Conservation (phyloP, 2,113 vertebrate species). For the Actenoides lindsayi region DNA sequence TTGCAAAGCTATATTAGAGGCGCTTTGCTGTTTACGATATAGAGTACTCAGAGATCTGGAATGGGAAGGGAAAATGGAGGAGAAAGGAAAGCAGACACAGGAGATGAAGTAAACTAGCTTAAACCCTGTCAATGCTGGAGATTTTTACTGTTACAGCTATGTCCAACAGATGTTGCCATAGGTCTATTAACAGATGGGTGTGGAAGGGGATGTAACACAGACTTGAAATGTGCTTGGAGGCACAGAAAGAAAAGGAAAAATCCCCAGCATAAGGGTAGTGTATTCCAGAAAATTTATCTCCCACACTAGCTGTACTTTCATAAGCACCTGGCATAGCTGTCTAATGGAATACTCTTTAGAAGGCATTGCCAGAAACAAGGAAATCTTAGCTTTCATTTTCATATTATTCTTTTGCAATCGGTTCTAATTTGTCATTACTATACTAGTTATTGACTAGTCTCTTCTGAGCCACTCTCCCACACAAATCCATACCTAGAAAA, state of each 20-base stretch:
- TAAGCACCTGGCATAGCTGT: background rate
- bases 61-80: background rate
- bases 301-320: background rate
- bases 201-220: background rate
- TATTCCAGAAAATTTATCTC: background rate
- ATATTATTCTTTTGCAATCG: background rate
- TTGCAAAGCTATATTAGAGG: background rate
- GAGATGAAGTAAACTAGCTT: background rate
- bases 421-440: background rate
- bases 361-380: background rate
- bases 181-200: background rate
- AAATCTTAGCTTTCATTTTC: background rate
- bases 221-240: background rate
- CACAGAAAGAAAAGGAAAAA: background rate
- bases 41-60: background rate
- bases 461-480: background rate
- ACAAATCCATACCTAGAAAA: background rate
- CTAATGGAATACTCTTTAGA: background rate
- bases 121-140: background rate
- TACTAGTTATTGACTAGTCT: background rate
- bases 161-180: background rate
- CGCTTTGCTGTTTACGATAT: background rate
- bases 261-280: background rate
- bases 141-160: background rate
- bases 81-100: background rate